phyloP scores from a whole-genome alignment of 1,140 invertebrate genomes.

The Drosophila aff. region DNA sequence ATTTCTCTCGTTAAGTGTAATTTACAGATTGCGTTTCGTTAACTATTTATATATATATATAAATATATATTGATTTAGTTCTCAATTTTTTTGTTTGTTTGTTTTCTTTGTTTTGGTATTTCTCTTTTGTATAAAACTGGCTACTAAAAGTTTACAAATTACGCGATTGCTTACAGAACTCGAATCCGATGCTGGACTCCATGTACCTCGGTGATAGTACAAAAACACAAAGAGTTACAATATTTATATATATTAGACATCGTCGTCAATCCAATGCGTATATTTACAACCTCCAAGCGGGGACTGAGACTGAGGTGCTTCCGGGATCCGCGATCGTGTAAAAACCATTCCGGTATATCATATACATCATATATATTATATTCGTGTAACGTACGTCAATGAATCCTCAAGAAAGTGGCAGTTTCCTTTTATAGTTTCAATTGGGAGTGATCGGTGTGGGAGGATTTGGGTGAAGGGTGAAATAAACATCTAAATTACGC shows the following conservation, averaged over 20 bases:
- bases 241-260: constrained; percentile 76
- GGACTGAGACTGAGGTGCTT: constrained; percentile 14
- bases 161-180: constrained; percentile 69
- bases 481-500: neutral
- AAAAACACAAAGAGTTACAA: constrained; percentile 72
- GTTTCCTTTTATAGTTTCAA: constrained; percentile 50
- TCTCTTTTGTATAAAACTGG: constrained; percentile 60
- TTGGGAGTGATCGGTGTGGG: neutral
- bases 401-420: constrained; percentile 67
- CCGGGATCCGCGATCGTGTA: constrained; percentile 30
- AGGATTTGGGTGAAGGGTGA: neutral
- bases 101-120: neutral
- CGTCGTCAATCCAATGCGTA: constrained; percentile 13
- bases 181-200: constrained; percentile 12
- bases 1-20: constrained; percentile 40
- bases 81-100: neutral
- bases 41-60: constrained; percentile 9
- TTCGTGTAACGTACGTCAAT: constrained; percentile 25
- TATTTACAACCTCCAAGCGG: constrained; percentile 49
- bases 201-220: constrained; percentile 16
- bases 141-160: constrained; percentile 70
- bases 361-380: constrained; percentile 7
- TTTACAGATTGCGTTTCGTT: constrained; percentile 61
- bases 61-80: constrained; percentile 22
- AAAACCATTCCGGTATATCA: constrained; percentile 22